phyloP scores from a whole-genome alignment of 2,113 vertebrate genomes.

The Corythornis vintsioides region DNA sequence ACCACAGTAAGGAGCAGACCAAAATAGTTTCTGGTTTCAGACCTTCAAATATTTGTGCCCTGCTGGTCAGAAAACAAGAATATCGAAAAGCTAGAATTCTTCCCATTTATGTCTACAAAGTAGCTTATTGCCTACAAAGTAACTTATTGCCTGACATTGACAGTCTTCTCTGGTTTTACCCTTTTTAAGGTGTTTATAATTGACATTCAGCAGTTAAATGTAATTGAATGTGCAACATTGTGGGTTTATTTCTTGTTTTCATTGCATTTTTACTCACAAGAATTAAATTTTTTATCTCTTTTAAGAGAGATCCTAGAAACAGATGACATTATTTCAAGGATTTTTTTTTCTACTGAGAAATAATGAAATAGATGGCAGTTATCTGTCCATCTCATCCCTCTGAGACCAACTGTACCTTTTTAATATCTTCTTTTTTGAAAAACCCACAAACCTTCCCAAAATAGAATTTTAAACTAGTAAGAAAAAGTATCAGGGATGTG shows the following conservation, averaged over 20 bases:
- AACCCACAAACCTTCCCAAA: not conserved
- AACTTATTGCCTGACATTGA: not conserved
- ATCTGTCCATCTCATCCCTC: not conserved
- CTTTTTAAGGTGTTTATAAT: not conserved
- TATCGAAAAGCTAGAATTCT: not conserved
- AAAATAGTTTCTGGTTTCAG: not conserved
- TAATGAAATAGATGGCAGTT: not conserved
- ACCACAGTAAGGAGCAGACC: not conserved
- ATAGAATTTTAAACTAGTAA: not conserved
- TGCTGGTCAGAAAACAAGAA: not conserved
- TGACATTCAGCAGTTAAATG: not conserved
- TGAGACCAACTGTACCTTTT: not conserved
- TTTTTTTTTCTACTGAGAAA: not conserved
- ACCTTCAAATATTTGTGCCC: not conserved
- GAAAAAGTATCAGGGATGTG: not conserved
- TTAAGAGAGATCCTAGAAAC: not conserved
- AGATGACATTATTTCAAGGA: not conserved
- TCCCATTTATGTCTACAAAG: not conserved
- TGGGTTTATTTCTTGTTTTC: not conserved
- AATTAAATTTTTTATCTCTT: not conserved
- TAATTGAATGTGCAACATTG: not conserved
- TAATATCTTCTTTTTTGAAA: not conserved
- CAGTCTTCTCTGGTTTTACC: not conserved
- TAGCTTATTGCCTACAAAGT: not conserved
- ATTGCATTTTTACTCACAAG: not conserved